Evolutionary conservation across 2,113 vertebrate species (phyloP).

Genomic region (Mustelus asterias): DNA sequence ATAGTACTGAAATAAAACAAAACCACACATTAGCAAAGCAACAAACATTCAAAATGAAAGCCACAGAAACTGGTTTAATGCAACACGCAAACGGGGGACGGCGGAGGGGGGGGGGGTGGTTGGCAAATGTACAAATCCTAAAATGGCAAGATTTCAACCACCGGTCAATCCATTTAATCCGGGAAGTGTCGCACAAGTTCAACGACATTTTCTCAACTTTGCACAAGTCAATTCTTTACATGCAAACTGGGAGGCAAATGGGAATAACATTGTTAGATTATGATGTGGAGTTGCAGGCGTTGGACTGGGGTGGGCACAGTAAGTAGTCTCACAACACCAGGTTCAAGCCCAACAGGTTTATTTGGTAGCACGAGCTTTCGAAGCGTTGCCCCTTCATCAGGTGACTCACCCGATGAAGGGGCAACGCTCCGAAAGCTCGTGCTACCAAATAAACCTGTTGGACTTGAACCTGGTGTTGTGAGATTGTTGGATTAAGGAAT

Average conservation of each 20-base stretch:
- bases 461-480: too few relatives aligned
- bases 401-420: too few relatives aligned
- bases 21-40: slow-evolving; percentile 29
- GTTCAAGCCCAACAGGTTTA: too few relatives aligned
- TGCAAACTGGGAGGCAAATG: neutral
- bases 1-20: slow-evolving; percentile 51
- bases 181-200: neutral
- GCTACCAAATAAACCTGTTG: too few relatives aligned
- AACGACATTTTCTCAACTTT: neutral
- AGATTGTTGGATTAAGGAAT: neutral
- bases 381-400: too few relatives aligned
- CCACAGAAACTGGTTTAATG: neutral
- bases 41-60: slow-evolving; percentile 27
- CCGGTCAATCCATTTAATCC: neutral
- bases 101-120: too few relatives aligned
- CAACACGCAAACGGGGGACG: neutral
- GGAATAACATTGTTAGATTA: neutral
- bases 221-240: neutral
- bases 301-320: too few relatives aligned
- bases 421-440: too few relatives aligned
- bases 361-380: too few relatives aligned
- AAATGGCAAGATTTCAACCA: neutral
- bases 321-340: too few relatives aligned
- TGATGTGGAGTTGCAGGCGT: too few relatives aligned
- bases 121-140: neutral